These are phyloP conservation scores for Eubasilissa splendida DNA, from an alignment of 2,888 invertebrate species.

Conservation along the genomic window DNA sequence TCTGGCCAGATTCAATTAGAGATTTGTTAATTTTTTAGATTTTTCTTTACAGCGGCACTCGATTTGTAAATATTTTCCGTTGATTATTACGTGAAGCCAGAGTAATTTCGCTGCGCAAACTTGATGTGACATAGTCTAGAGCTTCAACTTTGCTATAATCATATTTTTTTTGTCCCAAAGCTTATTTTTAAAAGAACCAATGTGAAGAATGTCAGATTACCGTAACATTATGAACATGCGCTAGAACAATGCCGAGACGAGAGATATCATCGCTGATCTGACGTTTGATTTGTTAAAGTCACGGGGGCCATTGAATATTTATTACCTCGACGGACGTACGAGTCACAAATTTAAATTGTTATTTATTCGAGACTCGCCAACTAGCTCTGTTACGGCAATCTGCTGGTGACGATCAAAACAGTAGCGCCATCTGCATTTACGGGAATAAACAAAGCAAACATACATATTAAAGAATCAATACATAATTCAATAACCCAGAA, in stretches of 20 bases:
- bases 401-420: conserved; percentile 23
- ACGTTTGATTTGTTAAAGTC: conserved; percentile 52
- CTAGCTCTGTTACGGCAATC: conserved; percentile 46
- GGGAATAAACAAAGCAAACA: conserved; percentile 11
- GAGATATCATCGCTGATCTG: conserved; percentile 43
- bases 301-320: conserved; percentile 48
- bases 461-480: neutral
- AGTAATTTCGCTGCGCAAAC: too few relatives aligned
- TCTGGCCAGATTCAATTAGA: too few relatives aligned
- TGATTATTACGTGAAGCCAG: too few relatives aligned
- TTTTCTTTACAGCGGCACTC: too few relatives aligned
- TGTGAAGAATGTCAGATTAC: too few relatives aligned
- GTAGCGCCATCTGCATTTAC: conserved; percentile 27
- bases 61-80: too few relatives aligned
- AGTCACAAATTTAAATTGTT: conserved; percentile 49
- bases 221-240: conserved; percentile 20
- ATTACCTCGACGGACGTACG: conserved; percentile 35
- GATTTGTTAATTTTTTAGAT: too few relatives aligned
- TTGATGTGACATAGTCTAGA: too few relatives aligned
- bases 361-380: conserved; percentile 46
- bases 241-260: neutral
- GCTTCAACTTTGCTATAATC: too few relatives aligned
- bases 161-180: too few relatives aligned
- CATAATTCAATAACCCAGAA: conserved; percentile 19
- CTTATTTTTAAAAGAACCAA: too few relatives aligned